Base-by-base conservation (phyloP, 1,140 invertebrate genomes). In the Lethrus apterus region DNA sequence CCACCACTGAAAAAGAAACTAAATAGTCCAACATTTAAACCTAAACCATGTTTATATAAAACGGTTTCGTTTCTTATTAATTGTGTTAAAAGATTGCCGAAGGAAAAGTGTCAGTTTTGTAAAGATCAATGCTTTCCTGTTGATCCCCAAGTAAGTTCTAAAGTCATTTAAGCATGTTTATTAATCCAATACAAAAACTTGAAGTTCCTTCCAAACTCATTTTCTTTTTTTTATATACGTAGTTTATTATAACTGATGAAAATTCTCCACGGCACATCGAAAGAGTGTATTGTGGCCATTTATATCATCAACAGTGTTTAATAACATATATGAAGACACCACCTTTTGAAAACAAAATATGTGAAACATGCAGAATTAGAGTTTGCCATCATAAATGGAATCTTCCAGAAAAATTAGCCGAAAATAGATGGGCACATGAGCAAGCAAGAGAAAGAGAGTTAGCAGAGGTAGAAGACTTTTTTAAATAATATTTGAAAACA, bases 301-400 rank as follows among this genome's bases (percentile, higher is more conserved):
- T 85, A 7, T 86, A 82, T 62, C 85, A 87, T 62, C 72, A 80
- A 53, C 71, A 74, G 38, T 88, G 85, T 63, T 67, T 88, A n/a
- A 71, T 81, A 49, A 72, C 65, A 18, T 86, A 78, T 56, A 78
- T 87, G 68, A 81, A 82, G 57, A 83, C 78, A 48, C 84, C 85
- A 13, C 85, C 85, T 29, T 88, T 88, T 68, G 74, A 77, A 59
- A 84, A 83, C 73, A 75, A 70, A 58, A 50, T 59, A 20, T 72
- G 70, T 46, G 57, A 58, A 8, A 46, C 54, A 3, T 87, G 84
- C 64, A 71, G 70, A 5, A 69, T 80, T 48, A 73, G 73, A 55
- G 78, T 88, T 38, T 83, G 76, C 58, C 84, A 87, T 60, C 81
- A 86, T 46, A 85, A 84, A 58, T 87, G 83, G 81, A 77, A 77